These are phyloP conservation scores for Heliocidaris tuberculata DNA, from an alignment of 35 echinoderm and acorn worm genomes.

Conservation along the genomic window DNA sequence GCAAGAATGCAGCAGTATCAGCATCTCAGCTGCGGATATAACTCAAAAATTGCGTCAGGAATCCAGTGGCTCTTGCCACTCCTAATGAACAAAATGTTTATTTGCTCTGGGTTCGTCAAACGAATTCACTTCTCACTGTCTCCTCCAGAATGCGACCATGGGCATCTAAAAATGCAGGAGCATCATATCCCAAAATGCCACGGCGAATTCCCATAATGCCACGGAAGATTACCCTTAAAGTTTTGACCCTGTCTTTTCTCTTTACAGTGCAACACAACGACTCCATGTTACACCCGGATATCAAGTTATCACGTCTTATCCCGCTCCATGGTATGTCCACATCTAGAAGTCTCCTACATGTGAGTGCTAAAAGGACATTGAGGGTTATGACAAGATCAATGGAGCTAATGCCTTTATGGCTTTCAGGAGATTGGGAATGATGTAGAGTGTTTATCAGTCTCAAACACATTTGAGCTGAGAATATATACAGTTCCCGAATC, in stretches of 20 bases:
- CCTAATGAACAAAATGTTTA: conserved; percentile 12
- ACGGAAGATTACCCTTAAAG: neutral
- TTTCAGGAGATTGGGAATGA: neutral
- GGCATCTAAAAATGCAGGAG: neutral
- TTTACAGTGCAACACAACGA: neutral
- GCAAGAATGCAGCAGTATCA: neutral
- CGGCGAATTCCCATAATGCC: neutral
- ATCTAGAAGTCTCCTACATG: neutral
- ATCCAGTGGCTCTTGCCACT: neutral
- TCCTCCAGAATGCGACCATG: neutral
- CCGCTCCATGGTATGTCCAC: neutral
- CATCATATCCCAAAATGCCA: conserved; percentile 1
- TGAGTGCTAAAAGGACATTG: neutral
- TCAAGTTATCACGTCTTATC: neutral
- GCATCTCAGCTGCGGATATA: neutral
- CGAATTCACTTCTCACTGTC: neutral
- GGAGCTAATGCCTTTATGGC: neutral
- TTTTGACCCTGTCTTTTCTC: neutral
- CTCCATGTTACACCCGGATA: neutral
- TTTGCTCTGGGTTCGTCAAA: neutral
- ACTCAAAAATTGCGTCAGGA: conserved; percentile 11
- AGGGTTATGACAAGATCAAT: neutral
- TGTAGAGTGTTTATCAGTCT: conserved; percentile 1
- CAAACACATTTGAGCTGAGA: neutral
- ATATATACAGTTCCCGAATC: neutral